Evolutionary conservation across 2,888 invertebrate species (phyloP), one percentile per base, ranked within the genome.

Genomic region (Latheticus oryzae): DNA sequence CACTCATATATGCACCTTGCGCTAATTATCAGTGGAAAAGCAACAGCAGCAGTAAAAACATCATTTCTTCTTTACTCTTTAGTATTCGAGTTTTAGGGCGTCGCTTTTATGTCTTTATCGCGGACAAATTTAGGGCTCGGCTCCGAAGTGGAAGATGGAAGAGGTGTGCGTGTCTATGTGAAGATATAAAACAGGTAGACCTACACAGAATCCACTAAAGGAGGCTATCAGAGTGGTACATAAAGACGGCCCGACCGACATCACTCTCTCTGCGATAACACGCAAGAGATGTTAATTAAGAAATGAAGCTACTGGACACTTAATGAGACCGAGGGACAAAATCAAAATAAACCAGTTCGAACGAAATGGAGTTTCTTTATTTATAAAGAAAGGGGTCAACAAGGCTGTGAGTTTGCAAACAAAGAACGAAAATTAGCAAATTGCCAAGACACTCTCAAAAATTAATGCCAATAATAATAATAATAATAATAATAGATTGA

Each of bases 221-320:
- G 70, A 68, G 72, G 69, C 73, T 75, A 76, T 74, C 74, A 55
- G 55, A 70, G 66, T 71, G 67, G 71, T 66, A 70, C 66, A 69
- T 66, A 69, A 73, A 74, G 73, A 69, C 70, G 66, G 68, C 65
- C n/a, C 73, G 72, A 71, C 71, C 70, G 71, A 72, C 74, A 74
- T 74, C 73, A 70, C 69, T 71, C 73, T n/a, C n/a, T 70, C 63
- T 65, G 61, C 66, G 75, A 76, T 76, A 76, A 74, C 76, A 74
- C 73, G 75, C 75, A 74, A 73, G 73, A 76, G 74, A 75, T 74
- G 75, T 76, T 76, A 76, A 76, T 76, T 76, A 76, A 76, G 76
- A 76, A 76, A 76, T 76, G 74, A 76, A 74, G 76, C 76, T 76
- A 76, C 76, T 72, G 76, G 70, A 73, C 72, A 73, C 71, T 71